These are phyloP conservation scores for Blomia tropicalis DNA, from an alignment of 2,888 invertebrate species.

Conservation along the genomic window DNA sequence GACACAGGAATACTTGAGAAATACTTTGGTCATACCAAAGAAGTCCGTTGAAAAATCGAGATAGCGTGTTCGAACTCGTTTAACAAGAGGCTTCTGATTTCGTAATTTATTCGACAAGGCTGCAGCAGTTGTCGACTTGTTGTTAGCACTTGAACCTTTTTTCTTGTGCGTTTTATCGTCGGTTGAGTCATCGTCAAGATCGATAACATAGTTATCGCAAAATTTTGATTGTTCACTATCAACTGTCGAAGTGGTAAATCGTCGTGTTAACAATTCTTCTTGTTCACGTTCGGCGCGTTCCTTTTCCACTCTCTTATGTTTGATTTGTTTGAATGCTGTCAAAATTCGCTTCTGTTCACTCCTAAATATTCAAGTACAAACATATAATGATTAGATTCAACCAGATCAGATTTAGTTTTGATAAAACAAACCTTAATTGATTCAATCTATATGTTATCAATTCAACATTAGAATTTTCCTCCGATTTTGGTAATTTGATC, in stretches of 20 bases:
- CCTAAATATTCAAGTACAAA: not conserved
- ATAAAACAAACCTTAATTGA: conserved; percentile 4
- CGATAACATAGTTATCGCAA: not conserved
- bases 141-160: not conserved
- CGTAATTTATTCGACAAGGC: not conserved
- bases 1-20: not conserved
- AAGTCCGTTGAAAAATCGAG: conserved; percentile 5
- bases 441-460: not conserved
- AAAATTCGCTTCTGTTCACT: conserved; percentile 3
- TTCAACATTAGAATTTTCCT: not conserved
- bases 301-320: conserved; percentile 7
- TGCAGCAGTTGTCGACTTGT: not conserved
- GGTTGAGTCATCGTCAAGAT: not conserved
- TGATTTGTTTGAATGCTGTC: conserved; percentile 5
- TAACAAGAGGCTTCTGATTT: conserved; percentile 11
- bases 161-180: conserved; percentile 3
- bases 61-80: conserved; percentile 14
- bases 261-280: conserved; percentile 8
- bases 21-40: conserved; percentile 1
- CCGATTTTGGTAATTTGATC: not conserved
- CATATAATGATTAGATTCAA: not conserved
- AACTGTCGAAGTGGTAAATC: not conserved
- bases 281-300: conserved; percentile 3
- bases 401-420: too few relatives aligned
- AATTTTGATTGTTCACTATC: not conserved